Evolutionary conservation across 2,113 vertebrate species (phyloP).

Genomic region (Buteo buteo): DNA sequence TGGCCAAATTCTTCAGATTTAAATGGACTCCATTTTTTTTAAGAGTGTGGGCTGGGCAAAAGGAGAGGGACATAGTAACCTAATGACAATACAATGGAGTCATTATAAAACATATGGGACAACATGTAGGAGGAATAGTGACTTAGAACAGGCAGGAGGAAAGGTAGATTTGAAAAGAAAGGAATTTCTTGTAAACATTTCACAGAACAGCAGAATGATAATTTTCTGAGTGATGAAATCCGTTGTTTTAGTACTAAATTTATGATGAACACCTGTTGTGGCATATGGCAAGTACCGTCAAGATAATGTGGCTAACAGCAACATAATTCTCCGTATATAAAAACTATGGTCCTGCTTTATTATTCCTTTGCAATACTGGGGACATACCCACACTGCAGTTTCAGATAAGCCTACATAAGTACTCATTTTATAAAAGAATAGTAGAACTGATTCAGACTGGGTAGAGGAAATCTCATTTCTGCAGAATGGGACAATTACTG

Average conservation of each 20-base stretch:
- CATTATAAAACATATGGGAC: not conserved
- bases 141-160: not conserved
- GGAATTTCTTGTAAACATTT: not conserved
- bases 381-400: not conserved
- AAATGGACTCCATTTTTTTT: not conserved
- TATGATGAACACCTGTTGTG: not conserved
- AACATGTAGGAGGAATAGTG: not conserved
- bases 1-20: not conserved
- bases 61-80: not conserved
- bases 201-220: not conserved
- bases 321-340: not conserved
- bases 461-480: not conserved
- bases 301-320: not conserved
- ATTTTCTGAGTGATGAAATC: not conserved
- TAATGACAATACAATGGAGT: not conserved
- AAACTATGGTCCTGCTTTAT: not conserved
- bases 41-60: not conserved
- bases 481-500: not conserved
- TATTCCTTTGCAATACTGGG: not conserved
- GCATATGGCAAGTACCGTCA: not conserved
- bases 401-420: not conserved
- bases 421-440: not conserved
- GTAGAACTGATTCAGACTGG: not conserved
- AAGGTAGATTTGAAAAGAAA: not conserved
- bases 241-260: not conserved